Conservation (phyloP, 2,888 invertebrate genomes). For the Scaeva pyrastri region DNA sequence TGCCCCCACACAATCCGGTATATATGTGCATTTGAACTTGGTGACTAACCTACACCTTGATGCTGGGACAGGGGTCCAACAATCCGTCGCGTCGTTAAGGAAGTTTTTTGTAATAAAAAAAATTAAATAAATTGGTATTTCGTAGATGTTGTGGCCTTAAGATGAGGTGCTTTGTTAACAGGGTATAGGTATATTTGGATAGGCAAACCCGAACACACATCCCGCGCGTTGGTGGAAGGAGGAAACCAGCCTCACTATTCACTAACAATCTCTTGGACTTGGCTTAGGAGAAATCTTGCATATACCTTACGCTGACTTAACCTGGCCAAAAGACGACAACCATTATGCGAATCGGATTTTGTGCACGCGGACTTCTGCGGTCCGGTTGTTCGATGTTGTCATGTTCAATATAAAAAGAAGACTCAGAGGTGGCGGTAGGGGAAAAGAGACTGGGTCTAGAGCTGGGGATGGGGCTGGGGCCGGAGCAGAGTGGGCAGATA, state of each 20-base stretch:
- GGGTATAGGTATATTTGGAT: conserved; percentile 72
- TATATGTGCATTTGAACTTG: conserved; percentile 74
- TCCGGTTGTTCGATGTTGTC: conserved; percentile 51
- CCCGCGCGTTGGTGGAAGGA: conserved; percentile 64
- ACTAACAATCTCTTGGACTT: conserved; percentile 57
- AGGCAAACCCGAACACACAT: conserved; percentile 46
- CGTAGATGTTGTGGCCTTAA: conserved; percentile 70
- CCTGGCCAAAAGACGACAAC: conserved; percentile 62
- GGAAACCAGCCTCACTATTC: conserved; percentile 40
- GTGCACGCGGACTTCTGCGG: conserved; percentile 56
- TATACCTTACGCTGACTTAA: conserved; percentile 19
- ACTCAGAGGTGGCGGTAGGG: too few species aligned
- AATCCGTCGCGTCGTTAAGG: conserved; percentile 65
- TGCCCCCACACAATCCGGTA: conserved; percentile 73
- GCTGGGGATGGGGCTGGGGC: background rate
- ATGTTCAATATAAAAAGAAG: conserved; percentile 54
- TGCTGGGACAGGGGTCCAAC: conserved; percentile 67
- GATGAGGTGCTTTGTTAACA: conserved; percentile 59
- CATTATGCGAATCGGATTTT: conserved; percentile 73
- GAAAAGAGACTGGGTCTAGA: too few species aligned
- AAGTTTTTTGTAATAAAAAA: conserved; percentile 24
- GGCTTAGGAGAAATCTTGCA: conserved; percentile 39
- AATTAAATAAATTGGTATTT: conserved; percentile 66
- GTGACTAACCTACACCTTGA: conserved; percentile 75
- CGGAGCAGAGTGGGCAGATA: conserved; percentile 41